Evolutionary conservation across 2,888 invertebrate species (phyloP), one percentile per base, ranked within the genome.

Genomic region (Lithophane ornitopus): DNA sequence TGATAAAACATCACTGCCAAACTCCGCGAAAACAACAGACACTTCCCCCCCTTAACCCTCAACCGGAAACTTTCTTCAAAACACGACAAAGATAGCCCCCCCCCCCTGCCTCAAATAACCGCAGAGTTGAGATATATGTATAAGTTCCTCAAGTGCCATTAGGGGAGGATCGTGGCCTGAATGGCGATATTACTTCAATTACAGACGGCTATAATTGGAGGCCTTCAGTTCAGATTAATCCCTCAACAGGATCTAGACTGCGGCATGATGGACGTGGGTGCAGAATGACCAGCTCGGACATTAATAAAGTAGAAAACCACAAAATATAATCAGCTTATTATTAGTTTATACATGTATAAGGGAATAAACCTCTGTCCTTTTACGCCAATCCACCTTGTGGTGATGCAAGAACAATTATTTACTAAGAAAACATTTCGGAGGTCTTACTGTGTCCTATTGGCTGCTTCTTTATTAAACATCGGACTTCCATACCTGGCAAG

Each of bases 121-220:
- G 41, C 76, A 75, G 72, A 72, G 34, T 72, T 81, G 58, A 86
- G 77, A 82, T 88, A 81, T 86, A 81, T 82, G 77, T 76, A 76
- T 77, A 81, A 78, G 78, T 82, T 84, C 54, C 70, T 74, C 39
- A 86, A 87, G 84, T 82, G 80, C 84, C 78, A 79, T 87, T 88
- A 84, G 58, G 77, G 77, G 77, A 56, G 70, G 72, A 77, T 78
- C 80, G 80, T 79, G 84, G 66, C 3, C 74, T 65, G 85, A 84
- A 88, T 82, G 82, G 73, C 75, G 75, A 88, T 86, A 78, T 80
- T 71, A 69, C 67, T 81, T 78, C 81, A 82, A 87, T 88, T 88
- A 84, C 78, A 82, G 69, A 65, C 67, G 73, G 34, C 63, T 73
- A 59, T 85, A 87, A 86, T 87, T 86, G 83, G 85, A 78, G 46